Conservation (phyloP, 2,113 vertebrate genomes). For the Ailuropoda melanoleuca region DNA sequence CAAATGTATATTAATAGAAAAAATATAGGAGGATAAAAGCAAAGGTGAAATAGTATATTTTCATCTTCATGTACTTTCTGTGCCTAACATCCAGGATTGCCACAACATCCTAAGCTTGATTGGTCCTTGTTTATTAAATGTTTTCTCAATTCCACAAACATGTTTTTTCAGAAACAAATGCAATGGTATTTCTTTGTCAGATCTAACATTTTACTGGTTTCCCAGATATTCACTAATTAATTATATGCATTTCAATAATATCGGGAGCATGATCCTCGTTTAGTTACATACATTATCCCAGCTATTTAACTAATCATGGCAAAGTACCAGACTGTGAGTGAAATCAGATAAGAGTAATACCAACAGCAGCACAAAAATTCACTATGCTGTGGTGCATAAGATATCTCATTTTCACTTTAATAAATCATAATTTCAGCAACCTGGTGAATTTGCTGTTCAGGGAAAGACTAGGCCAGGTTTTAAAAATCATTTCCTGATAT, state of each 20-base stretch:
- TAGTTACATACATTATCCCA: slow-evolving; percentile 23
- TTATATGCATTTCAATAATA: slow-evolving; percentile 50
- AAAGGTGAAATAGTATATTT: not conserved
- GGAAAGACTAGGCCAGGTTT: slow-evolving; percentile 9
- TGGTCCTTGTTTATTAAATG: not conserved
- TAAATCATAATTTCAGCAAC: slow-evolving; percentile 39
- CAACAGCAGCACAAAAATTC: slow-evolving; percentile 4
- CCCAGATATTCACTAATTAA: slow-evolving; percentile 26
- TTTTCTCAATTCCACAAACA: not conserved
- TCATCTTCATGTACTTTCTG: slow-evolving; percentile 3
- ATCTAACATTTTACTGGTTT: slow-evolving; percentile 19
- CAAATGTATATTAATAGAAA: slow-evolving; percentile 23
- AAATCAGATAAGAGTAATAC: slow-evolving; percentile 21
- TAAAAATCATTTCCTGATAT: slow-evolving; percentile 35
- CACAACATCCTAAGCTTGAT: not conserved
- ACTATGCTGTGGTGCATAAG: not conserved
- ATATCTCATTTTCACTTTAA: slow-evolving; percentile 53
- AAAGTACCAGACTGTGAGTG: slow-evolving; percentile 14
- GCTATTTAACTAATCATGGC: slow-evolving; percentile 34
- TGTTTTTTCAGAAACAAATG: slow-evolving; percentile 55
- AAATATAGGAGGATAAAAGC: not conserved
- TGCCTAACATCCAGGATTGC: not conserved
- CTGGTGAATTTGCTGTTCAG: not conserved
- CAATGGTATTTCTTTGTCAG: slow-evolving; percentile 44
- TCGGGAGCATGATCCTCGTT: slow-evolving; percentile 37